Percentiles rank a stretch among this genome's conserved stretches.
Conservation (phyloP, 2,113 vertebrate genomes). For the Diadophis punctatus region DNA sequence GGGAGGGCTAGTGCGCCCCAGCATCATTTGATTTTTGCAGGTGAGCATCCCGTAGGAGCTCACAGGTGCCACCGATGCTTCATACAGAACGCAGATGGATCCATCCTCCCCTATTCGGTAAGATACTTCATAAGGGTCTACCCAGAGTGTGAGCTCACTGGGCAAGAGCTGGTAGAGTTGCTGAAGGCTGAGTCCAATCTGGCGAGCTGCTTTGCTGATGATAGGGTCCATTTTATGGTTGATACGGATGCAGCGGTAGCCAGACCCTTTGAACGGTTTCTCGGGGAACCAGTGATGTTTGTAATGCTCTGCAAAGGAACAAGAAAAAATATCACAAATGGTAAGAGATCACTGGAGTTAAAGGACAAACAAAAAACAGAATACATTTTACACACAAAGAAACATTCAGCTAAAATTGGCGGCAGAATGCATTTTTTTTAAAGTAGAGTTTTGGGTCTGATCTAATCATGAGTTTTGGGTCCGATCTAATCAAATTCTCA, state of each 20-base stretch:
- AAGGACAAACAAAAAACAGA: fast-evolving
- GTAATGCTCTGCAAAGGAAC: slow-evolving; percentile 74
- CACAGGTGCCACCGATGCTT: slow-evolving; percentile 43
- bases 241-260: slow-evolving; percentile 86
- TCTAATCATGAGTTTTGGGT: neutral
- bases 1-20: slow-evolving; percentile 72
- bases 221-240: slow-evolving; percentile 86
- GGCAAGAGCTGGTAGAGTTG: slow-evolving; percentile 77
- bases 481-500: neutral
- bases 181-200: slow-evolving; percentile 71
- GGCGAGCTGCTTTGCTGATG: slow-evolving; percentile 73
- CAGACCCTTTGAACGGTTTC: slow-evolving; percentile 81
- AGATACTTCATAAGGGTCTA: slow-evolving; percentile 84
- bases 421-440: neutral
- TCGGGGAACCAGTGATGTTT: slow-evolving; percentile 85
- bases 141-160: slow-evolving; percentile 83
- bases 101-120: slow-evolving; percentile 86
- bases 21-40: slow-evolving; percentile 78
- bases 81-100: slow-evolving; percentile 83
- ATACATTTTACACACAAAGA: neutral
- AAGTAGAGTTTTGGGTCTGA: neutral
- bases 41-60: slow-evolving; percentile 66
- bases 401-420: neutral
- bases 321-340: neutral
- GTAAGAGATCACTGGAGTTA: neutral